Base-by-base conservation (phyloP, 2,888 invertebrate species). In the Tricholauxania praeusta region DNA sequence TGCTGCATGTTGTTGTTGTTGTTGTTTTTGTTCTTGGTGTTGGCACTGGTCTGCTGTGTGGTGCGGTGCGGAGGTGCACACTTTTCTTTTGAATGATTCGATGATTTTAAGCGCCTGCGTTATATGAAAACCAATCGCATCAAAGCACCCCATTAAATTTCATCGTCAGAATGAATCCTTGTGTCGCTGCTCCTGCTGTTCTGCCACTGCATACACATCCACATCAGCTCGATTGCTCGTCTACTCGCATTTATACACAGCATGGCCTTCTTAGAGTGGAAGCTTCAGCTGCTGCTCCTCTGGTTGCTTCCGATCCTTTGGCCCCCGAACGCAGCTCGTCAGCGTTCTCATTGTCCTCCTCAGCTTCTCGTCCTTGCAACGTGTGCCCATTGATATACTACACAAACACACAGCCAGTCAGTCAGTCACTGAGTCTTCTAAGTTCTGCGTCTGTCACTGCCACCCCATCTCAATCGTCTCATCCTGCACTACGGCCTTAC, bases 81-180 rank as follows among this genome's bases (percentile, higher is more conserved):
- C 81, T 84, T 83, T 84, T 84, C 85, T 85, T 85, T 84, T 84
- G 84, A 85, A 85, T 85, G 87, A 87, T 87, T 87, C 87, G 87
- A 87, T 87, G 87, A 87, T 87, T 87, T 87, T 87, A 86, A 87
- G 87, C 87, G 87, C 87, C 87, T 88, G 87, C 87, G 87, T 87
- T 87, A 87, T 87, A 84, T 87, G 87, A 84, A 88, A 88, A 87
- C 87, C 87, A 88, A 88, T 88, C 87, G 87, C 87, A 88, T 87
- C 87, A 87, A 88, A 87, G 88, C 87, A 88, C 87, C 87, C 87
- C 86, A 87, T 87, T 87, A 87, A 87, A 86, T 85, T 86, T 87
- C 86, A 86, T 84, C 84, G 84, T 82, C 85, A 81, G 82, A 83
- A 72, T 84, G 81, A 83, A 83, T 83, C 83, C 84, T 83, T 63